A percentile compares a stretch with the other conserved stretches of the same genome.
Evolutionary conservation across 2,888 invertebrate genomes (phyloP).

Genomic region (Ditula angustiorana): DNA sequence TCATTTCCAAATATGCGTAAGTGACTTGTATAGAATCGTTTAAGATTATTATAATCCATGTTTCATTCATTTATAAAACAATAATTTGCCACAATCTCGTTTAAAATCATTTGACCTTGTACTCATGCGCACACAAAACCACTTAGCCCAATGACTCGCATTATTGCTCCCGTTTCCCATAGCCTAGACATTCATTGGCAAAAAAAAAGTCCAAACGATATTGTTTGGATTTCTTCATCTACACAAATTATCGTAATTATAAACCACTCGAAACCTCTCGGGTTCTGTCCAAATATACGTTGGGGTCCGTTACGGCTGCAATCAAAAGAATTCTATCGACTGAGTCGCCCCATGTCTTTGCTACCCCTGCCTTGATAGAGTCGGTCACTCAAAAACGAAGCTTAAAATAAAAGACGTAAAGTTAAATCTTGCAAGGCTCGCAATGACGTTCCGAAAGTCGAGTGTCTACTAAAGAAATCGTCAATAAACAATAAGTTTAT

Average conservation of each 20-base stretch:
- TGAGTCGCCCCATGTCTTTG: slow-evolving; percentile 82
- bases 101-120: neutral
- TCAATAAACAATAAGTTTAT: slow-evolving; percentile 81
- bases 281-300: slow-evolving; percentile 85
- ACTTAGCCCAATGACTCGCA: slow-evolving; percentile 22
- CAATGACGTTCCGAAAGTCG: slow-evolving; percentile 58
- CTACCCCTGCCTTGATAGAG: slow-evolving; percentile 66
- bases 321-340: slow-evolving; percentile 79
- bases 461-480: slow-evolving; percentile 80
- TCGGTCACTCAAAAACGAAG: slow-evolving; percentile 44
- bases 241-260: slow-evolving; percentile 83
- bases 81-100: neutral
- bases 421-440: slow-evolving; percentile 43
- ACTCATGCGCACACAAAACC: slow-evolving; percentile 2
- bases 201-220: slow-evolving; percentile 31
- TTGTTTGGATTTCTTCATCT: slow-evolving; percentile 66
- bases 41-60: too few relatives aligned
- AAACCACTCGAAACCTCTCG: slow-evolving; percentile 82
- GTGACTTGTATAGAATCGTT: too few relatives aligned
- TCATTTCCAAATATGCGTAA: too few relatives aligned
- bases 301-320: slow-evolving; percentile 80
- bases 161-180: slow-evolving; percentile 27
- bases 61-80: too few relatives aligned
- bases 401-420: slow-evolving; percentile 40
- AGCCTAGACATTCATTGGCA: slow-evolving; percentile 18